These are phyloP conservation scores for Dromius quadrimaculatus DNA, from an alignment of 2,888 invertebrate species.

Conservation along the genomic window DNA sequence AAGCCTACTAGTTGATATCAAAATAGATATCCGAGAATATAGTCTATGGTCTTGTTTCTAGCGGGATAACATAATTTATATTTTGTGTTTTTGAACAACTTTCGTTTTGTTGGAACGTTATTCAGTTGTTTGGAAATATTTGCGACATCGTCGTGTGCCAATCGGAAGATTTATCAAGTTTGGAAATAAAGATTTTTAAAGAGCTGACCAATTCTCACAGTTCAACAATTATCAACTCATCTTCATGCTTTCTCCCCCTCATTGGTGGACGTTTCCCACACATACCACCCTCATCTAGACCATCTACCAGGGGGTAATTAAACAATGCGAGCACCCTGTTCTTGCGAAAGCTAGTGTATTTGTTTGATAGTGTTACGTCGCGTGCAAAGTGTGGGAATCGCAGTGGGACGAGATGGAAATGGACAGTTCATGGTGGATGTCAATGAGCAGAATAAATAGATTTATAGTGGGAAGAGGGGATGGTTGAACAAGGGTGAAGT, in stretches of 20 bases:
- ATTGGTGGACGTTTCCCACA: conserved; percentile 16
- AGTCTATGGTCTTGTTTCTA: conserved; percentile 22
- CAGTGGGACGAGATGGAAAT: conserved; percentile 2
- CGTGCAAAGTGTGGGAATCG: conserved; percentile 35
- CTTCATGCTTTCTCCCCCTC: too few relatives aligned
- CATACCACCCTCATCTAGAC: conserved; percentile 2
- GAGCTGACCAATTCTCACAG: too few relatives aligned
- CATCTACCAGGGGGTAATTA: conserved; percentile 22
- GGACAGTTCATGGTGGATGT: conserved; percentile 10
- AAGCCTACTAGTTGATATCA: conserved; percentile 15
- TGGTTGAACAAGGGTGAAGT: neutral
- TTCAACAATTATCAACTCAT: too few relatives aligned
- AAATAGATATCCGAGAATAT: conserved; percentile 3
- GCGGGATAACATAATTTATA: conserved; percentile 32
- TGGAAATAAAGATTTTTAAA: too few relatives aligned
- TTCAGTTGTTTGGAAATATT: conserved; percentile 30
- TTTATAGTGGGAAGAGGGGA: neutral
- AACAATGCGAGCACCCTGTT: neutral
- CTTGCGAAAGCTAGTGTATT: too few relatives aligned
- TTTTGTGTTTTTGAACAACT: conserved; percentile 8
- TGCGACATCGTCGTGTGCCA: conserved; percentile 19
- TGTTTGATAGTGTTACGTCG: conserved; percentile 4
- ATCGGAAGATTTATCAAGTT: conserved; percentile 24
- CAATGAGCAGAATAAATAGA: conserved; percentile 40
- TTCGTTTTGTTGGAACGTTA: conserved; percentile 22